These are phyloP conservation scores for Gobio gobio DNA, from an alignment of 2,113 vertebrate genomes.

Conservation along the genomic window DNA sequence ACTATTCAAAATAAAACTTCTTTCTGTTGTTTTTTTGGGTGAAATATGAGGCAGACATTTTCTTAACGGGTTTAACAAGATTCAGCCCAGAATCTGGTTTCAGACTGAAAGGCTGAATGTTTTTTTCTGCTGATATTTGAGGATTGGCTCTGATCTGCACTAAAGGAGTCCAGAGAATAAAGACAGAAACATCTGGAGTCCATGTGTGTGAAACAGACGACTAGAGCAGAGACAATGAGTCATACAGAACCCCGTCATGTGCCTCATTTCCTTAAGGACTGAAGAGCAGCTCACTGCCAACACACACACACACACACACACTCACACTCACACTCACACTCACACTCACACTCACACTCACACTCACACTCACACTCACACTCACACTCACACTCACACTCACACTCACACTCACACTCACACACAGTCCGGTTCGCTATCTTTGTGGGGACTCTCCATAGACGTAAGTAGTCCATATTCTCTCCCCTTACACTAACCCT, in stretches of 20 bases:
- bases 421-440: neutral
- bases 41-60: neutral
- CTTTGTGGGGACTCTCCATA: too few relatives aligned
- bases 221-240: conserved; percentile 70
- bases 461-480: too few relatives aligned
- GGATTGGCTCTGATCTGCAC: neutral
- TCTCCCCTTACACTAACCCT: too few relatives aligned
- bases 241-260: conserved; percentile 78
- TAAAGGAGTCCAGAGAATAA: neutral
- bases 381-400: too few relatives aligned
- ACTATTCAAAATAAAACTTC: neutral
- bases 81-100: neutral
- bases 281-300: conserved; percentile 41
- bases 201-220: conserved; percentile 16
- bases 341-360: neutral
- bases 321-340: too few relatives aligned
- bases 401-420: too few relatives aligned
- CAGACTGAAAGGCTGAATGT: conserved; percentile 38
- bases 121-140: conserved; percentile 50
- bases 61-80: neutral
- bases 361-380: neutral
- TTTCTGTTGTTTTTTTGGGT: neutral
- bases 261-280: conserved; percentile 76
- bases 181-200: conserved; percentile 53
- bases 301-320: neutral